A percentile compares a stretch with the other conserved stretches of the same genome.
phyloP scores from a whole-genome alignment of 2,888 invertebrate species.

The Diplolepis rosae region DNA sequence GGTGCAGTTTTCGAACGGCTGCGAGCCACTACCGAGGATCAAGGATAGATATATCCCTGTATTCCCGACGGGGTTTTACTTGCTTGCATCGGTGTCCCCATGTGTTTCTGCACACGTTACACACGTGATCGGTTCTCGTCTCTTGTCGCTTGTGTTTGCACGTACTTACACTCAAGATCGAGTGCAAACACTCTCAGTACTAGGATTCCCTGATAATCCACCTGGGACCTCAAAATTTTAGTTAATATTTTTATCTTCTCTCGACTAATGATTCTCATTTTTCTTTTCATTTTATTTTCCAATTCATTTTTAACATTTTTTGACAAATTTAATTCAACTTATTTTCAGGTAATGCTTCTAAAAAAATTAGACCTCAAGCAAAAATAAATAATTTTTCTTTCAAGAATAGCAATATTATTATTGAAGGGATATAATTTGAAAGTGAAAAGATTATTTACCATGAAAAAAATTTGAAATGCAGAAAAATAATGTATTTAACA shows the following conservation, averaged over 20 bases:
- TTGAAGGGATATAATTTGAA: too few relatives aligned
- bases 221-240: background rate
- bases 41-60: constrained; percentile 35
- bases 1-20: constrained; percentile 45
- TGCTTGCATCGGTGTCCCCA: constrained; percentile 44
- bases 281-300: too few relatives aligned
- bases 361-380: too few relatives aligned
- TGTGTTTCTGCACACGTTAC: constrained; percentile 49
- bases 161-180: constrained; percentile 3
- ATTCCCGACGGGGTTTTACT: constrained; percentile 56
- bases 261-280: too few relatives aligned
- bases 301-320: background rate
- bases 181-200: constrained; percentile 11
- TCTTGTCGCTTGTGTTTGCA: constrained; percentile 36
- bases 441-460: too few relatives aligned
- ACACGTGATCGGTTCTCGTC: constrained; percentile 39
- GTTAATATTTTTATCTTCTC: background rate
- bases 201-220: background rate
- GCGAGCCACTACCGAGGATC: constrained; percentile 36
- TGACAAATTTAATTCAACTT: too few relatives aligned
- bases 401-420: too few relatives aligned
- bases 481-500: too few relatives aligned
- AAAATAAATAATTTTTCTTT: too few relatives aligned
- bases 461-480: too few relatives aligned
- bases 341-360: too few relatives aligned